phyloP scores from a whole-genome alignment of 2,888 invertebrate species.

The Serripes groenlandicus region DNA sequence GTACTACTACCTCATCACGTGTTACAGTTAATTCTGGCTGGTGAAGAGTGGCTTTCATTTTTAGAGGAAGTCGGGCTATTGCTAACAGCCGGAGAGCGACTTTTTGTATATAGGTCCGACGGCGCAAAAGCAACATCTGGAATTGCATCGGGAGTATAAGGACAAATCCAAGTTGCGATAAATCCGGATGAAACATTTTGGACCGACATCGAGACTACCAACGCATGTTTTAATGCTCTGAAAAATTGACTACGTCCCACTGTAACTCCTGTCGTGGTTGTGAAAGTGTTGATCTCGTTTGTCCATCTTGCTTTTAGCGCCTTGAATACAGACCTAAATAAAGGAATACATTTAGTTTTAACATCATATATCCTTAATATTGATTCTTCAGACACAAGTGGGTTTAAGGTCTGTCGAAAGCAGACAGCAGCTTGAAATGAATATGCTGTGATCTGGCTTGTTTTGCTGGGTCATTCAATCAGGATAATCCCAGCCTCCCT shows the following conservation, averaged over 20 bases:
- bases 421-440: too few relatives aligned
- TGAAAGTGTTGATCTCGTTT: conserved; percentile 18
- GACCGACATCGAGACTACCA: conserved; percentile 27
- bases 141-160: conserved; percentile 42
- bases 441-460: conserved; percentile 28
- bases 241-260: conserved; percentile 39
- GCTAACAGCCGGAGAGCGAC: background rate
- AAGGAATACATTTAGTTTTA: too few relatives aligned
- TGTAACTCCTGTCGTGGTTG: conserved; percentile 25
- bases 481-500: conserved; percentile 25
- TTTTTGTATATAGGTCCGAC: conserved; percentile 14
- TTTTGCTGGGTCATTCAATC: conserved; percentile 34
- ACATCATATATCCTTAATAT: too few relatives aligned
- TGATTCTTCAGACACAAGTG: too few relatives aligned
- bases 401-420: too few relatives aligned
- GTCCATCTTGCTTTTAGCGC: conserved; percentile 32
- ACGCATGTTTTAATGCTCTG: conserved; percentile 11
- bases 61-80: too few relatives aligned
- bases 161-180: conserved; percentile 47
- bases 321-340: conserved; percentile 39
- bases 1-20: too few relatives aligned
- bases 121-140: conserved; percentile 38
- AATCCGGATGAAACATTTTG: conserved; percentile 41
- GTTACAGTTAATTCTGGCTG: too few relatives aligned
- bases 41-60: too few relatives aligned